Conservation (phyloP, 2,888 invertebrate genomes). For the Gandaritis pyraliata region DNA sequence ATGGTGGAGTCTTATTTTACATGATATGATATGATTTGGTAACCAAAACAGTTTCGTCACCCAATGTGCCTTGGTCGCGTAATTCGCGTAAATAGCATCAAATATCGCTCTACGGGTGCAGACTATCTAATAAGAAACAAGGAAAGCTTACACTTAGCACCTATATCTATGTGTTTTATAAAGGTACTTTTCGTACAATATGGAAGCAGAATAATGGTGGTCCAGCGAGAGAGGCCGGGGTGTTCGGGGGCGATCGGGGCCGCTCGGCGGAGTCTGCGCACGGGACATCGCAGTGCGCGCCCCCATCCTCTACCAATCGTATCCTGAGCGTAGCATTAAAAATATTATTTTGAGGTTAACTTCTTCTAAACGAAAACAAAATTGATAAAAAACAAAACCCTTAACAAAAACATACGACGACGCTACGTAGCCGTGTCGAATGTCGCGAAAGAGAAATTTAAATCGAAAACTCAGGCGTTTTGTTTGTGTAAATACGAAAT, state of each 20-base stretch:
- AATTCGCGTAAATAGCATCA: too few species aligned
- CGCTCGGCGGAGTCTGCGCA: conserved; percentile 67
- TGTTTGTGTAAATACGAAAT: conserved; percentile 84
- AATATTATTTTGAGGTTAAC: conserved; percentile 82
- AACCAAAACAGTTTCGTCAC: too few species aligned
- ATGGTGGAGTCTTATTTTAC: too few species aligned
- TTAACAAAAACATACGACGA: conserved; percentile 52
- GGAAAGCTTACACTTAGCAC: conserved; percentile 1
- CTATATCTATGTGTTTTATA: conserved; percentile 10
- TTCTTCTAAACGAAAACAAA: conserved; percentile 62
- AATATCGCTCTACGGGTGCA: neutral
- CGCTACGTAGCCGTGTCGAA: conserved; percentile 69
- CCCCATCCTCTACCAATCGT: conserved; percentile 69
- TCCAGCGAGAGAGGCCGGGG: conserved; percentile 45
- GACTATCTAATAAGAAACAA: neutral
- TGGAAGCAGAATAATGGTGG: conserved; percentile 49
- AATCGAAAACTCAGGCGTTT: conserved; percentile 79
- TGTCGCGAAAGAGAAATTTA: conserved; percentile 79
- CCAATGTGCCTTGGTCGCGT: too few species aligned
- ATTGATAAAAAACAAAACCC: conserved; percentile 59
- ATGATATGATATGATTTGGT: too few species aligned
- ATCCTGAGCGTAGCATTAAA: conserved; percentile 77
- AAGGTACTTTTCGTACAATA: conserved; percentile 28
- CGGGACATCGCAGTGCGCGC: conserved; percentile 55
- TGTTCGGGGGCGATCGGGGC: conserved; percentile 59